phyloP scores from a whole-genome alignment of 1,140 invertebrate genomes.

The Philotrypesis tridentata region DNA sequence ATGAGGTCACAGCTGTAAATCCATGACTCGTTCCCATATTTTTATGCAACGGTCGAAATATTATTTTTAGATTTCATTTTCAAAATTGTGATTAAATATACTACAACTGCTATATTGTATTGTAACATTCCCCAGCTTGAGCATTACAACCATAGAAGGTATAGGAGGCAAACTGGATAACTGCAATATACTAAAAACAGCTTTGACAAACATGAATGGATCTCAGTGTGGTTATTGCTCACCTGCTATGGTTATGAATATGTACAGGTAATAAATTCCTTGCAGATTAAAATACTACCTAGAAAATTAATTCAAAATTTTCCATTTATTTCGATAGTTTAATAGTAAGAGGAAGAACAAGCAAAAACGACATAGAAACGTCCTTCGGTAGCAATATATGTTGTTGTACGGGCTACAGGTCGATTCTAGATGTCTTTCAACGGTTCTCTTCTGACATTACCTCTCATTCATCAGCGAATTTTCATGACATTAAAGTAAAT shows the following conservation, averaged over 20 bases:
- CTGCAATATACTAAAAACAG: slow-evolving; percentile 82
- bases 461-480: slow-evolving; percentile 74
- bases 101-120: background rate
- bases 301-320: background rate
- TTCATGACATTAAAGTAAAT: slow-evolving; percentile 77
- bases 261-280: slow-evolving; percentile 78
- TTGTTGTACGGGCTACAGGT: slow-evolving; percentile 89
- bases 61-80: no score
- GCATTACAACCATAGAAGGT: slow-evolving; percentile 86
- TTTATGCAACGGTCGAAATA: slow-evolving; percentile 59
- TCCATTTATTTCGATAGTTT: background rate
- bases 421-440: slow-evolving; percentile 89
- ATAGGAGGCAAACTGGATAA: slow-evolving; percentile 80
- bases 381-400: slow-evolving; percentile 88
- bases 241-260: slow-evolving; percentile 89
- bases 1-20: slow-evolving; percentile 81
- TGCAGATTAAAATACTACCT: background rate
- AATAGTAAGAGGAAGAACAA: background rate
- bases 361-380: slow-evolving; percentile 78
- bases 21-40: slow-evolving; percentile 73
- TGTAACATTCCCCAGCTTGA: slow-evolving; percentile 74
- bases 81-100: no score
- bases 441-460: slow-evolving; percentile 74
- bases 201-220: slow-evolving; percentile 81
- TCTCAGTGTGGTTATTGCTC: slow-evolving; percentile 89